A percentile compares a stretch with the other conserved stretches of the same genome.
phyloP scores from a whole-genome alignment of 2,797 vertebrate species.

The Sylvilagus floridanus region DNA sequence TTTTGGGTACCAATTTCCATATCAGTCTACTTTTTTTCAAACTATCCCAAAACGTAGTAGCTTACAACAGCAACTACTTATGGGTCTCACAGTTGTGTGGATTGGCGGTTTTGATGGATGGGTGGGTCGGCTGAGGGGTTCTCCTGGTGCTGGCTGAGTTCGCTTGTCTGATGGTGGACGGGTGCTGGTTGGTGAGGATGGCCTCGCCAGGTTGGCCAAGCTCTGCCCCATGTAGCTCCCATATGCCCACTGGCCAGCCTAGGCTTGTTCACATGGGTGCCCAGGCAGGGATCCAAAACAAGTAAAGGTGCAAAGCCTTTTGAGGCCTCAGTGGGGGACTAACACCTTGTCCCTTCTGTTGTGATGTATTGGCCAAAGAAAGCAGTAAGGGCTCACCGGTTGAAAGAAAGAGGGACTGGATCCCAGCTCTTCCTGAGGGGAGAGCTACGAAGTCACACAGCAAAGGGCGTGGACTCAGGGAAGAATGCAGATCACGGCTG shows the following conservation, averaged over 20 bases:
- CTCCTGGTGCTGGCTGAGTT: neutral
- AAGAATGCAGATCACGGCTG: neutral
- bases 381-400: neutral
- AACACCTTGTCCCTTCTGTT: neutral
- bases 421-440: neutral
- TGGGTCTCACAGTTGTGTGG: neutral
- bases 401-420: neutral
- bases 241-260: neutral
- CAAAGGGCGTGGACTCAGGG: neutral
- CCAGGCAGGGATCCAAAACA: neutral
- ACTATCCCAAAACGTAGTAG: neutral
- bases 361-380: neutral
- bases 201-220: neutral
- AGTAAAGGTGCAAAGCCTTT: neutral
- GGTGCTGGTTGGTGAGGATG: neutral
- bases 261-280: neutral
- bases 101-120: neutral
- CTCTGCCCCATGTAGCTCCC: neutral
- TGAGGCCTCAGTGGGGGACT: neutral
- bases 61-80: conserved; percentile 25
- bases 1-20: conserved; percentile 12
- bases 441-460: neutral
- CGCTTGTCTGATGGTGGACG: neutral
- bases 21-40: conserved; percentile 27
- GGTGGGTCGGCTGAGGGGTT: neutral